Percentiles rank a stretch among this genome's conserved stretches.
These are phyloP conservation scores for Rhizomys pruinosus DNA, from an alignment of 2,113 vertebrate species.

Conservation along the genomic window DNA sequence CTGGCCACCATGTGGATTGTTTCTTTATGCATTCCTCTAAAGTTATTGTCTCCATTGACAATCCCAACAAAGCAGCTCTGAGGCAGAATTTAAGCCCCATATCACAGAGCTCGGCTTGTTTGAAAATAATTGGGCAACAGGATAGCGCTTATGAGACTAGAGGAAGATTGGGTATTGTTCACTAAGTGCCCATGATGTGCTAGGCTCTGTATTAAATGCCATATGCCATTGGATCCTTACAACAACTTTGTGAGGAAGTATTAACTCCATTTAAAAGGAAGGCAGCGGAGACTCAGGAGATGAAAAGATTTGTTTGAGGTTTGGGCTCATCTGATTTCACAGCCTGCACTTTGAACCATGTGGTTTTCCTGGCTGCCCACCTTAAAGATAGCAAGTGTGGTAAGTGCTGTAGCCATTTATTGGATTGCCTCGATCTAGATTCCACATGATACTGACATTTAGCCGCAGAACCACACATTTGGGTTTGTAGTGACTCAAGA, in stretches of 20 bases:
- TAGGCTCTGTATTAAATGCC: neutral
- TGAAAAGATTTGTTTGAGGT: neutral
- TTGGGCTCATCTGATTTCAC: constrained; percentile 25
- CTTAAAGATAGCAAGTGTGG: neutral
- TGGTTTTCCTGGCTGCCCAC: neutral
- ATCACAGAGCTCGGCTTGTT: neutral
- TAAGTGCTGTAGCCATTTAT: neutral
- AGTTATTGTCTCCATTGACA: neutral
- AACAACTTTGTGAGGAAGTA: neutral
- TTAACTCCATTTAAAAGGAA: neutral
- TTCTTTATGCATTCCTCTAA: neutral
- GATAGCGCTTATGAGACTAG: neutral
- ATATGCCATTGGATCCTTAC: neutral
- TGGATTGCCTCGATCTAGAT: neutral
- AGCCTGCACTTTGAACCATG: neutral
- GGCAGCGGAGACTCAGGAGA: neutral
- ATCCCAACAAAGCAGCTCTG: neutral
- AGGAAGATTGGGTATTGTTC: neutral
- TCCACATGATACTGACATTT: neutral
- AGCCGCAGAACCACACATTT: neutral
- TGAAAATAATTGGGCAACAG: neutral
- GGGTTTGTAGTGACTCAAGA: neutral
- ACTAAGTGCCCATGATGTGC: neutral
- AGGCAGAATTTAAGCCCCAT: neutral
- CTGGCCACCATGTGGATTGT: neutral